Evolutionary conservation across 2,797 vertebrate genomes (phyloP), one percentile per base, ranked within the genome.

Genomic region (Serranus cabrilla): DNA sequence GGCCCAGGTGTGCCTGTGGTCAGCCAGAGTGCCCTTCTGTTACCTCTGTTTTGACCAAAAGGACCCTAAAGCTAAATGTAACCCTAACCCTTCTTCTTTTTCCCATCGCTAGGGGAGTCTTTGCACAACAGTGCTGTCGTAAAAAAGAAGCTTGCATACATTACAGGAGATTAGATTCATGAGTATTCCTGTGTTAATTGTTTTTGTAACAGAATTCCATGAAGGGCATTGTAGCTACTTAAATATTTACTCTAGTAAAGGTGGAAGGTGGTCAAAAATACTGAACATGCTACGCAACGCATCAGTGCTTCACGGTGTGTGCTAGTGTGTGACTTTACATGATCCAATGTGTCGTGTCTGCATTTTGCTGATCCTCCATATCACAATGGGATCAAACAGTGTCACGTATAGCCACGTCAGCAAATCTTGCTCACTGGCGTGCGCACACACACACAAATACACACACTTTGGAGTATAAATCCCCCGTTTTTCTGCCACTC

Each of bases 321-420:
- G 62, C 52, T 2, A 45, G 25, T 20, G 54, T 66, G 67, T 45
- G 66, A 37, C 20, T 74, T 23, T 56, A 51, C 66, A 71, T 78
- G 47, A 71, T 60, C 5, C 0, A 63, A 79, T 25, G 23, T 64
- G 78, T 60, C 67, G 69, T 42, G 40, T 51, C 58, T 61, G 73
- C 51, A 23, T 69, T 71, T 31, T 18, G 43, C 68, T 83, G 71
- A 87, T 74, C 78, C 51, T 34, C 42, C 46, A 56, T 65, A 65
- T 76, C 72, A 69, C 51, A 64, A 20, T 9, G 42, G 62, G 37
- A 78, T 79, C 71, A 78, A 47, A 87, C 57, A 9, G 34, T 25
- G 45, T 73, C 75, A 78, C 16, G 9, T 73, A 67, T 16, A 61
- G 55, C 64, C 18, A 14, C 4, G 20, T 81, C 73, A 58, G 75